Conservation (phyloP, 2,888 invertebrate species). For the Anarsia innoxiella region DNA sequence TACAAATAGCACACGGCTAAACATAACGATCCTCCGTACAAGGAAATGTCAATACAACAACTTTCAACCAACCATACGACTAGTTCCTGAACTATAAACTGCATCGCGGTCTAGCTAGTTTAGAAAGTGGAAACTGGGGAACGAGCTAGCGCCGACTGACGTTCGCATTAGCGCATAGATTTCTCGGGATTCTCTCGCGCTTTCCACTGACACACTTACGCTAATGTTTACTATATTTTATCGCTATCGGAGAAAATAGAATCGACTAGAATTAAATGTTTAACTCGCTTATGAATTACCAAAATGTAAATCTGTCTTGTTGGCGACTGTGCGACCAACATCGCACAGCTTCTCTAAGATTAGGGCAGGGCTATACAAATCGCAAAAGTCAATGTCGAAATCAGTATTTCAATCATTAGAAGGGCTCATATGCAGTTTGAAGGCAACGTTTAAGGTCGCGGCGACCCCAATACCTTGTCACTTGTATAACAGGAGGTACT, state of each 20-base stretch:
- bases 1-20: too few species aligned
- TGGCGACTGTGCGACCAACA: slow-evolving; percentile 3
- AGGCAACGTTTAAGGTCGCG: slow-evolving; percentile 63
- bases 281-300: too few species aligned
- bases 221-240: slow-evolving; percentile 9
- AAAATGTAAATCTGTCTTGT: neutral
- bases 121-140: slow-evolving; percentile 70
- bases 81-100: slow-evolving; percentile 68
- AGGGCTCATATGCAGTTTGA: slow-evolving; percentile 62
- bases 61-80: slow-evolving; percentile 51
- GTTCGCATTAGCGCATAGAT: slow-evolving; percentile 57
- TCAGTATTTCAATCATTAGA: slow-evolving; percentile 57
- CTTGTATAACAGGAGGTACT: slow-evolving; percentile 48
- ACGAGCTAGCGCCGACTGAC: slow-evolving; percentile 32
- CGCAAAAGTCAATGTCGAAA: slow-evolving; percentile 66
- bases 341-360: slow-evolving; percentile 22
- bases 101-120: slow-evolving; percentile 48
- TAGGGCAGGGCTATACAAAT: slow-evolving; percentile 46
- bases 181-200: slow-evolving; percentile 73
- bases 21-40: slow-evolving; percentile 23
- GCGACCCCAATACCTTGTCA: slow-evolving; percentile 54
- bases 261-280: neutral
- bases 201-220: slow-evolving; percentile 70
- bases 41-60: slow-evolving; percentile 61
- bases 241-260: slow-evolving; percentile 6